phyloP scores from a whole-genome alignment of 2,888 invertebrate genomes.

The Caenorhabditis imperialis region DNA sequence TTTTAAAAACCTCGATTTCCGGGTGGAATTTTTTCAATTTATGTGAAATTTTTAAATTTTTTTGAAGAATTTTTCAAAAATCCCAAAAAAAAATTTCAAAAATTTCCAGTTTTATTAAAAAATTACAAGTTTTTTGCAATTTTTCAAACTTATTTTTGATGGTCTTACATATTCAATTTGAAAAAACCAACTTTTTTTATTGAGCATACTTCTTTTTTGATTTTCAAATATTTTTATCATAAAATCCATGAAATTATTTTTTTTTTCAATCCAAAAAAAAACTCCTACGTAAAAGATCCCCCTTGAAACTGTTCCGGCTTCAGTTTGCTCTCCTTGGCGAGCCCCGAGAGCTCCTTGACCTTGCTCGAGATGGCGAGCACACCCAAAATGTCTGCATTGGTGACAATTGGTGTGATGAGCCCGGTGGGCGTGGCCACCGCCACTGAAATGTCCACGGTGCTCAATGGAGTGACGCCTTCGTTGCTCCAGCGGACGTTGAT shows the following conservation, averaged over 20 bases:
- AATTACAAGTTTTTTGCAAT: too few relatives aligned
- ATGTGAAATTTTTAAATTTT: too few relatives aligned
- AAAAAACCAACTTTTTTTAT: too few relatives aligned
- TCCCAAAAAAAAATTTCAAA: slow-evolving; percentile 4
- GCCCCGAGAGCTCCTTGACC: slow-evolving; percentile 61
- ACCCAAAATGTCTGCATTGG: slow-evolving; percentile 81
- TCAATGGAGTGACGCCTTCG: slow-evolving; percentile 43
- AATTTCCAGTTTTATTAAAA: too few relatives aligned
- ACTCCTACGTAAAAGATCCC: slow-evolving; percentile 78
- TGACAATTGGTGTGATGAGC: slow-evolving; percentile 94
- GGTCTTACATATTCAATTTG: too few relatives aligned
- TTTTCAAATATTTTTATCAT: background rate
- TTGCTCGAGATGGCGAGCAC: slow-evolving; percentile 80
- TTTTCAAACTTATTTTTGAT: too few relatives aligned
- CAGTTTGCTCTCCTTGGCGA: slow-evolving; percentile 81
- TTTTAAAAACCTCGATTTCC: too few relatives aligned
- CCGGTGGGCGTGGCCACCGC: slow-evolving; percentile 93
- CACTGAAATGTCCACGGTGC: slow-evolving; percentile 90
- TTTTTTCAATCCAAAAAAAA: slow-evolving; percentile 4
- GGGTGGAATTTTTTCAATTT: too few relatives aligned
- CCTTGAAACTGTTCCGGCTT: slow-evolving; percentile 84
- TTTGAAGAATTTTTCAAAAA: too few relatives aligned
- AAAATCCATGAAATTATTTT: background rate
- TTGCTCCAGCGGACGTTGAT: slow-evolving; percentile 60
- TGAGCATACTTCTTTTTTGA: too few relatives aligned